phyloP scores from a whole-genome alignment of 2,888 invertebrate genomes.

The Ectemnius continuus region DNA sequence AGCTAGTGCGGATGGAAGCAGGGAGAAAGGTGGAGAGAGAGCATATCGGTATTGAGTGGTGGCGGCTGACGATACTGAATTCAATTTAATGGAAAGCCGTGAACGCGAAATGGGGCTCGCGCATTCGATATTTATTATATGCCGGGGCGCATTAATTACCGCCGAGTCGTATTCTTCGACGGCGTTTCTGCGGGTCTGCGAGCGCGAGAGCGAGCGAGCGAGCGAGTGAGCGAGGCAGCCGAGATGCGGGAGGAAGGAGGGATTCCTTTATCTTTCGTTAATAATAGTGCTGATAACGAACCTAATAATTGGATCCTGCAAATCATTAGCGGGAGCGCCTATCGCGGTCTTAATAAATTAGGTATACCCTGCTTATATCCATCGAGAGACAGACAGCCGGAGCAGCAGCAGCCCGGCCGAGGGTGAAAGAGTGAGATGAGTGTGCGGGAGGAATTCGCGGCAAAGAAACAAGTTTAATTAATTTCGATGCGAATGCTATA shows the following conservation, averaged over 20 bases:
- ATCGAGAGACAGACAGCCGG: conserved; percentile 12
- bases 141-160: conserved; percentile 74
- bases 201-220: no score
- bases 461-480: conserved; percentile 62
- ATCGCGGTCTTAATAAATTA: conserved; percentile 62
- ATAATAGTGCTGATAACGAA: conserved; percentile 64
- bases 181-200: conserved; percentile 45
- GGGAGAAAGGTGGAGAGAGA: conserved; percentile 4
- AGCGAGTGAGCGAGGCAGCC: no score
- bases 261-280: conserved; percentile 61
- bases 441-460: conserved; percentile 8
- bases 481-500: conserved; percentile 42
- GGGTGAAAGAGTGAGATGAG: no score
- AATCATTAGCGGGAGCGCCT: conserved; percentile 59
- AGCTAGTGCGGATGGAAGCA: background rate
- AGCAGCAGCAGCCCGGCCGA: no score
- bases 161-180: conserved; percentile 59
- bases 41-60: conserved; percentile 70
- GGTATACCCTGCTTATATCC: conserved; percentile 50
- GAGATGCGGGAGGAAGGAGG: conserved; percentile 23
- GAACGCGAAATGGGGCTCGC: conserved; percentile 66
- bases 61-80: conserved; percentile 68
- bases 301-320: conserved; percentile 65
- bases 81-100: conserved; percentile 71
- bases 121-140: conserved; percentile 75